A percentile compares a stretch with the other conserved stretches of the same genome.
phyloP scores from a whole-genome alignment of 2,113 vertebrate species.

The Elgaria multicarinata region DNA sequence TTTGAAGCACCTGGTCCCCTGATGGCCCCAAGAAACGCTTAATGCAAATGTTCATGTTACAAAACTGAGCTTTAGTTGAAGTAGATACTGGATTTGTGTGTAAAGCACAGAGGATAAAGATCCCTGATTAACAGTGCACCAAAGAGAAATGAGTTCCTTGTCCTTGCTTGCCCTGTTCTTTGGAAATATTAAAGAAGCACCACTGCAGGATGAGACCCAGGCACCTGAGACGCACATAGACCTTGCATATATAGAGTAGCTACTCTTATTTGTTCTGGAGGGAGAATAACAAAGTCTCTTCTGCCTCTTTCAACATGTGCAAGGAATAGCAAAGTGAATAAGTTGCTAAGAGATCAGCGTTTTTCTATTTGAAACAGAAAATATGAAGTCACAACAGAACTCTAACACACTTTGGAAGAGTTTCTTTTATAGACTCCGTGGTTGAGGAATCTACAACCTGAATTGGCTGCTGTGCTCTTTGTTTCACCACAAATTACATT shows the following conservation, averaged over 20 bases:
- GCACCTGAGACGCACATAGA: not conserved
- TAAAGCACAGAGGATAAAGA: not conserved
- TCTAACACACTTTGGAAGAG: conserved; percentile 61
- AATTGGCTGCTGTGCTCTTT: conserved; percentile 5
- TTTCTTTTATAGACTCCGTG: conserved; percentile 17
- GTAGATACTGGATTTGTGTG: not conserved
- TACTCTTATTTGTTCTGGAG: not conserved
- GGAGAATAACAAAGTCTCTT: not conserved
- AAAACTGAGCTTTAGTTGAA: not conserved
- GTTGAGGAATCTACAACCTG: conserved; percentile 7
- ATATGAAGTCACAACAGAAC: conserved; percentile 49
- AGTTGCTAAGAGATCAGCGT: conserved; percentile 42
- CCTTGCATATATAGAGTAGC: not conserved
- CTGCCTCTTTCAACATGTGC: not conserved
- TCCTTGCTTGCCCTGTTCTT: not conserved
- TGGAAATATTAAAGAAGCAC: not conserved
- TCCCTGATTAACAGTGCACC: not conserved
- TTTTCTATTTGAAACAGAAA: conserved; percentile 66
- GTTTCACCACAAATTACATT: conserved; percentile 33
- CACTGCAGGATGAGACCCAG: not conserved
- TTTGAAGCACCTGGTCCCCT: not conserved
- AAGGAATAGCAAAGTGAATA: not conserved
- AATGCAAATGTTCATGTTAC: not conserved
- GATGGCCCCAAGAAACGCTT: not conserved
- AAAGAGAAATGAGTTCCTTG: too few relatives aligned